These are phyloP conservation scores for Lycaon pictus DNA, from an alignment of 2,113 vertebrate genomes.

Conservation along the genomic window DNA sequence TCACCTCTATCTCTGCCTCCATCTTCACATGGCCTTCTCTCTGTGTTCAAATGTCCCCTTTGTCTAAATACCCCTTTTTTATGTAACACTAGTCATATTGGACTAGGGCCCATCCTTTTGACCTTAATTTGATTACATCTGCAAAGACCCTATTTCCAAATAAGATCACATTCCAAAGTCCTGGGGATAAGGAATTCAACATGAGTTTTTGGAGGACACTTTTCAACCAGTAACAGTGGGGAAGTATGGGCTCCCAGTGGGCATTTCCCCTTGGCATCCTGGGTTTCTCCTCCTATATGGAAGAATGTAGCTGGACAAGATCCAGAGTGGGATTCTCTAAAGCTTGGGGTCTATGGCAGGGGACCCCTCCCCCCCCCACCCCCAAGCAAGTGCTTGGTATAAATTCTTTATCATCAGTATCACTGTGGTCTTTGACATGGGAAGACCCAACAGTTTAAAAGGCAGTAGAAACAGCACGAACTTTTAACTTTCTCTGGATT, in stretches of 20 bases:
- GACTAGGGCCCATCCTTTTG: not conserved
- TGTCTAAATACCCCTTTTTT: not conserved
- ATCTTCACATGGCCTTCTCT: not conserved
- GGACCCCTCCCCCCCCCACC: not conserved
- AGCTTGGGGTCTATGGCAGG: not conserved
- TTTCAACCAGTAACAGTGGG: not conserved
- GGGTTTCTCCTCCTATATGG: not conserved
- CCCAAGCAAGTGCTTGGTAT: not conserved
- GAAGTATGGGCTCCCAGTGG: not conserved
- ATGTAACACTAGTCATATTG: not conserved
- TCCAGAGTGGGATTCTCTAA: not conserved
- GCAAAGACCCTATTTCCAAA: not conserved
- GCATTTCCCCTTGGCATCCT: not conserved
- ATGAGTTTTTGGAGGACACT: not conserved
- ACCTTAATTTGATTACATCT: slow-evolving; percentile 13
- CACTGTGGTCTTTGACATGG: not conserved
- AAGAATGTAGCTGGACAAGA: not conserved
- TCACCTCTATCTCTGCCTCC: not conserved
- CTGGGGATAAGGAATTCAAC: not conserved
- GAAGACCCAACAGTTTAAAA: not conserved
- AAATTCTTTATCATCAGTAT: not conserved
- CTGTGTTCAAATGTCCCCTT: not conserved
- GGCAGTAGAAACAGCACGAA: not conserved
- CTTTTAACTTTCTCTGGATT: not conserved
- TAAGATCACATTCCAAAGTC: not conserved